phyloP scores from a whole-genome alignment of 2,797 vertebrate genomes.

The Remorina albescens region DNA sequence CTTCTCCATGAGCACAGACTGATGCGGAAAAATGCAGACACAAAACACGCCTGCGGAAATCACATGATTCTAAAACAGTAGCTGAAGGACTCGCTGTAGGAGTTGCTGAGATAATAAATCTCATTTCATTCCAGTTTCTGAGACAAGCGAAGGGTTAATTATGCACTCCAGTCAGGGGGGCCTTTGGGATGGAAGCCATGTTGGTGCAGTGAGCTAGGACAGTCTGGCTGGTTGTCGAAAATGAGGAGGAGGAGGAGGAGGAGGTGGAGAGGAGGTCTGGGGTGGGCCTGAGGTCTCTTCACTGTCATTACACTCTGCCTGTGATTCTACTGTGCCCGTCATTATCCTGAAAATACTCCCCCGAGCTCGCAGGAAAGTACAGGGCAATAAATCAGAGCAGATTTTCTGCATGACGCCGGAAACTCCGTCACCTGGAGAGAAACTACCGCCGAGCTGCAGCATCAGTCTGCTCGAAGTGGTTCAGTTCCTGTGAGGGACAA shows the following conservation, averaged over 20 bases:
- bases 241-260: not conserved
- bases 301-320: constrained; percentile 45
- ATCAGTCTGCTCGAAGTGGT: not conserved
- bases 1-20: too few species aligned
- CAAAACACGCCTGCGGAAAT: not conserved
- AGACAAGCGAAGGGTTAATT: constrained; percentile 33
- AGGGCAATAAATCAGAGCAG: constrained; percentile 33
- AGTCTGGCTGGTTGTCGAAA: constrained; percentile 18
- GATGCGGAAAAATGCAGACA: too few species aligned
- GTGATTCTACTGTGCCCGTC: constrained; percentile 29
- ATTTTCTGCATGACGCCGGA: constrained; percentile 13
- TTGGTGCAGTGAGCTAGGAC: constrained; percentile 22
- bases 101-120: constrained; percentile 2
- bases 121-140: not conserved
- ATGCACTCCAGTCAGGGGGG: constrained; percentile 22
- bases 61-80: not conserved
- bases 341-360: constrained; percentile 49
- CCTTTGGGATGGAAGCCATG: constrained; percentile 29
- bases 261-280: constrained; percentile 18
- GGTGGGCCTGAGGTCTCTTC: constrained; percentile 55
- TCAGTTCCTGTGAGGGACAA: not conserved
- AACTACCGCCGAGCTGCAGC: not conserved
- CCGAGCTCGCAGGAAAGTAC: constrained; percentile 22
- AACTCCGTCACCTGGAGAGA: constrained; percentile 20
- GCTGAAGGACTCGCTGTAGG: not conserved